Base-by-base conservation (phyloP, 2,797 vertebrate species). In the Galaxias olidus region DNA sequence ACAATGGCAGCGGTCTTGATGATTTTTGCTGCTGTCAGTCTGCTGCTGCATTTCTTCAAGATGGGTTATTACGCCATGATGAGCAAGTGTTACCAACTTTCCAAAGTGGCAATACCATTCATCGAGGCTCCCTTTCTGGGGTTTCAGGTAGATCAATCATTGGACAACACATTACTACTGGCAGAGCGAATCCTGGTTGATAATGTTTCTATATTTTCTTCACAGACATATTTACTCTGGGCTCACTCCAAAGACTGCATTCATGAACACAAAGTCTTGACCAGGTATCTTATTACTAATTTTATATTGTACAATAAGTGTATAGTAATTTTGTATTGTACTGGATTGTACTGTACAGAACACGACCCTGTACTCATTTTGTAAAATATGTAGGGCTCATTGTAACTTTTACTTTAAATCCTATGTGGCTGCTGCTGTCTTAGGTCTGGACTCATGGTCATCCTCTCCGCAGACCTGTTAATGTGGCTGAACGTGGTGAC, bases 141-240 rank as follows among this genome's bases (percentile, higher is more conserved):
- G 1, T 65, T 93, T 41, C 96, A 98, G 96, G 96, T 97, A 71
- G 90, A n/a, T n/a, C n/a, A n/a, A n/a, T n/a, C n/a, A n/a, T n/a
- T n/a, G n/a, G 15, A 0, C 8, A 15, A n/a, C n/a, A n/a, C n/a
- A n/a, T n/a, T n/a, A n/a, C n/a, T n/a, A n/a, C n/a, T n/a, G n/a
- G n/a, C n/a, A n/a, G n/a, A n/a, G n/a, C n/a, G n/a, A n/a, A n/a
- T n/a, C n/a, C n/a, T n/a, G n/a, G n/a, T n/a, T n/a, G n/a, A n/a
- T n/a, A n/a, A n/a, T n/a, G n/a, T n/a, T n/a, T n/a, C n/a, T n/a
- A n/a, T n/a, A n/a, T 11, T 59, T 14, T 1, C 20, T 11, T 82
- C 73, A 73, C 41, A 98, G 95, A 91, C 93, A 0, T 93, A 92
- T 78, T 85, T 96, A 14, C 86, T 98, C 70, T 96, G 93, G 94